Conservation (phyloP, 1,140 invertebrate species). For the Rhyacophila brunnea region DNA sequence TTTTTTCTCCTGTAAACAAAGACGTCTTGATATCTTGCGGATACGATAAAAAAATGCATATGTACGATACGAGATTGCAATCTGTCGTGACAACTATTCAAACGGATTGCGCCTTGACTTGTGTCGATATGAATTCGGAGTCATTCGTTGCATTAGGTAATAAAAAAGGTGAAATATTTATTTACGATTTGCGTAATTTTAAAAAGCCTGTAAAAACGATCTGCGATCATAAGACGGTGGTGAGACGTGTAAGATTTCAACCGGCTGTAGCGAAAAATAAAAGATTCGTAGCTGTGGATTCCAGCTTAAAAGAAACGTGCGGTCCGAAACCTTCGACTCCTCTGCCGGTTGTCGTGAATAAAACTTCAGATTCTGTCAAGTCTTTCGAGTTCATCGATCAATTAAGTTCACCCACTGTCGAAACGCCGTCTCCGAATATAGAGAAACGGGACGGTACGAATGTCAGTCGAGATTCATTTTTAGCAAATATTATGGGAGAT, state of each 20-base stretch:
- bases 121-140: conserved; percentile 45
- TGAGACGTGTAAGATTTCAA: conserved; percentile 46
- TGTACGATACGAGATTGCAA: conserved; percentile 49
- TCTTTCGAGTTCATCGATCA: conserved; percentile 25
- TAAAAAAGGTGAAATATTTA: conserved; percentile 44
- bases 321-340: conserved; percentile 5
- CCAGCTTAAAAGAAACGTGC: conserved; percentile 44
- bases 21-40: conserved; percentile 50
- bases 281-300: conserved; percentile 41
- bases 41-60: conserved; percentile 50
- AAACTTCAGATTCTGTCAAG: conserved; percentile 13
- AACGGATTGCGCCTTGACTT: conserved; percentile 45
- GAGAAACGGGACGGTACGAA: conserved; percentile 10
- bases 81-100: conserved; percentile 47
- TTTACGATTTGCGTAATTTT: conserved; percentile 51
- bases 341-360: background rate
- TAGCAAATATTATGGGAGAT: conserved; percentile 23
- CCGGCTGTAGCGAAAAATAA: conserved; percentile 38
- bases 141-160: conserved; percentile 48
- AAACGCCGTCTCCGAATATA: background rate
- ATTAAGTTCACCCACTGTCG: conserved; percentile 12
- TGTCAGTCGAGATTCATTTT: conserved; percentile 24
- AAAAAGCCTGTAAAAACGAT: conserved; percentile 42
- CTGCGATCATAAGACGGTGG: conserved; percentile 45
- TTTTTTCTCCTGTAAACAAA: conserved; percentile 49